Conservation (phyloP, 2,888 invertebrate genomes). For the Dasypogon diadema region DNA sequence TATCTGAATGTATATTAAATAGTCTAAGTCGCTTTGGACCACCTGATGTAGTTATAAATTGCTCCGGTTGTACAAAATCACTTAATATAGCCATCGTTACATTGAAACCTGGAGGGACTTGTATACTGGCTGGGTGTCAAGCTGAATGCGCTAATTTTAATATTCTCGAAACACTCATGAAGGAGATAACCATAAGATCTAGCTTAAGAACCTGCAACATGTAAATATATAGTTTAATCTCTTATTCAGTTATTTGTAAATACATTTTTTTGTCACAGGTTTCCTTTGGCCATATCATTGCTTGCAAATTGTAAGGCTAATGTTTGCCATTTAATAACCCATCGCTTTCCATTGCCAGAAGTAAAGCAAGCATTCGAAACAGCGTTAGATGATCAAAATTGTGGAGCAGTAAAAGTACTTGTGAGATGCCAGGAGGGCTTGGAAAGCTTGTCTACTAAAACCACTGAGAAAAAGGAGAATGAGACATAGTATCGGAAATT, state of each 20-base stretch:
- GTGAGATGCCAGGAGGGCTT: neutral
- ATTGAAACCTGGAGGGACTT: conserved; percentile 61
- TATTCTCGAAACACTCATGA: conserved; percentile 63
- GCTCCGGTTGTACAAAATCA: conserved; percentile 61
- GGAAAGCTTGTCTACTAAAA: too few relatives aligned
- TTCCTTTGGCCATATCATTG: conserved; percentile 7
- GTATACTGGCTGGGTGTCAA: conserved; percentile 63
- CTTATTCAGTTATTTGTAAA: too few relatives aligned
- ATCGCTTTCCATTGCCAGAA: conserved; percentile 3
- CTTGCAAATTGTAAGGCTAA: neutral
- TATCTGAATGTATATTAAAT: conserved; percentile 59
- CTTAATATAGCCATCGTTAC: conserved; percentile 63
- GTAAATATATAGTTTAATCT: conserved; percentile 58
- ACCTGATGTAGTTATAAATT: conserved; percentile 64
- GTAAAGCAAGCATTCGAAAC: conserved; percentile 32
- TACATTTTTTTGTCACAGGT: conserved; percentile 11
- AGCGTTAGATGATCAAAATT: conserved; percentile 1
- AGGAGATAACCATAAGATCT: conserved; percentile 62
- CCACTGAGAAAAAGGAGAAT: neutral
- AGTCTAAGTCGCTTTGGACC: conserved; percentile 56
- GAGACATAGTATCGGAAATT: neutral
- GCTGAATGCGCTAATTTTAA: conserved; percentile 63
- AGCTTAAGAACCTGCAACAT: conserved; percentile 64
- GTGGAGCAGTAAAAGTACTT: conserved; percentile 27
- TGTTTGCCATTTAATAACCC: conserved; percentile 19